Evolutionary conservation across 2,797 vertebrate species (phyloP).

Genomic region (Alosa sapidissima): DNA sequence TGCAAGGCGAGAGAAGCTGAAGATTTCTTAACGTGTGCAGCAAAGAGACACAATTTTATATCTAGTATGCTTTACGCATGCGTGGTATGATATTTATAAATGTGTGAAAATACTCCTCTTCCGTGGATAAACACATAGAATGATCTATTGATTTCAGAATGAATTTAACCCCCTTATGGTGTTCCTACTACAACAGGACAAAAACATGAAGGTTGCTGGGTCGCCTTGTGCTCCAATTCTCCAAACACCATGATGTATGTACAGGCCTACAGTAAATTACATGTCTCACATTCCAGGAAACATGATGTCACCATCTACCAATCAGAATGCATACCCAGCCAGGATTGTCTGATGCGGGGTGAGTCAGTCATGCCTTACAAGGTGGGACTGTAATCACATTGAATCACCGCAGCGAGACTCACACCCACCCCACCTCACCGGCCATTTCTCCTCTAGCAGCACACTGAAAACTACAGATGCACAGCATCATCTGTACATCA

Average conservation of each 20-base stretch:
- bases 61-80: not conserved
- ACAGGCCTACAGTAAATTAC: not conserved
- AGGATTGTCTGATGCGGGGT: conserved; percentile 23
- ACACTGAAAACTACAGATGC: not conserved
- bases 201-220: not conserved
- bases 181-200: not conserved
- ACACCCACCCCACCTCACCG: not conserved
- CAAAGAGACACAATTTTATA: not conserved
- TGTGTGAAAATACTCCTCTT: not conserved
- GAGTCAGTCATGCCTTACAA: conserved; percentile 48
- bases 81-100: not conserved
- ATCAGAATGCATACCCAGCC: conserved; percentile 36
- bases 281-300: conserved; percentile 20
- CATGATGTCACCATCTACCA: conserved; percentile 53
- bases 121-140: not conserved
- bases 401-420: conserved; percentile 31
- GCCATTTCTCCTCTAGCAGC: conserved; percentile 16
- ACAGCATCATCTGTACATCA: not conserved
- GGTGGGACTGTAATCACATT: conserved; percentile 38
- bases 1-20: not conserved
- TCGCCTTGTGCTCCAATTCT: not conserved
- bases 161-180: not conserved
- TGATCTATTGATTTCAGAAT: not conserved
- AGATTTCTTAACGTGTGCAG: not conserved
- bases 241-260: not conserved